A percentile compares a stretch with the other conserved stretches of the same genome.
Evolutionary conservation across 2,113 vertebrate species (phyloP).

Genomic region (Xenopus tropicalis): UCB_Xtro_10.0 CM004445.2:46383001-46383500

Average conservation of each 20-base stretch:
- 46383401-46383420: constrained; percentile 5
- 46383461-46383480: not conserved
- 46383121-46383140: constrained; percentile 11
- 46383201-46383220: constrained; percentile 31
- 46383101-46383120: no score
- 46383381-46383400: constrained; percentile 18
- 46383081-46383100: no score
- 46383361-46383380: constrained; percentile 7
- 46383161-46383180: constrained; percentile 16
- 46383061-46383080: no score
- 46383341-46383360: constrained; percentile 1
- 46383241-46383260: constrained; percentile 6
- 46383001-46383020: no score
- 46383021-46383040: no score
- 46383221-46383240: constrained; percentile 22
- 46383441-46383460: constrained; percentile 3
- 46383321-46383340: constrained; percentile 13
- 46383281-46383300: constrained; percentile 30
- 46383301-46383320: constrained; percentile 17
- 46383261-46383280: constrained; percentile 32
- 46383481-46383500: not conserved
- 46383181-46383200: constrained; percentile 27
- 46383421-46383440: constrained; percentile 12
- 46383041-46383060: no score
- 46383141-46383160: constrained; percentile 36